Evolutionary conservation across 1,140 invertebrate species (phyloP).

Genomic region (Whitmania pigra): DNA sequence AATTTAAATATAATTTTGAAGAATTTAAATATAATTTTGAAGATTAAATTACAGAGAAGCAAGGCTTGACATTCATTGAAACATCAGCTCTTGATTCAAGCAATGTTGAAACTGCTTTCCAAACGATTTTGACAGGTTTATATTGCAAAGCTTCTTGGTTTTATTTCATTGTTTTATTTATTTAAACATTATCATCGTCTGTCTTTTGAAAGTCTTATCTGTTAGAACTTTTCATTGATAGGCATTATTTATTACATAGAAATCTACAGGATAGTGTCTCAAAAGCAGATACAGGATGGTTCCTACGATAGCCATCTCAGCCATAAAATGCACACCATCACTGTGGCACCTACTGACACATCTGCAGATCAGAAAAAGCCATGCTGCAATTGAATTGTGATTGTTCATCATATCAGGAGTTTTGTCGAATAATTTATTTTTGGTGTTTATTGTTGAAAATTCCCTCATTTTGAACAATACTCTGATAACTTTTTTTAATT

Average conservation of each 20-base stretch:
- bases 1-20: no score
- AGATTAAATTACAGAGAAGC: slow-evolving; percentile 35
- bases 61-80: slow-evolving; percentile 97
- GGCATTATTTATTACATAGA: slow-evolving; percentile 47
- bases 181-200: not conserved
- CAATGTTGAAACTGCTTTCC: slow-evolving; percentile 98
- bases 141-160: not conserved
- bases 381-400: slow-evolving; percentile 13
- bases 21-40: not conserved
- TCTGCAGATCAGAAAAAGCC: slow-evolving; percentile 12
- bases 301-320: slow-evolving; percentile 55
- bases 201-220: not conserved
- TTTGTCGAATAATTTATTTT: slow-evolving; percentile 9
- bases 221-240: not conserved
- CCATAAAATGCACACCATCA: slow-evolving; percentile 39
- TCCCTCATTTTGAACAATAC: not conserved
- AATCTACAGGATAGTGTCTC: slow-evolving; percentile 91
- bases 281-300: slow-evolving; percentile 88
- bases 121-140: slow-evolving; percentile 95
- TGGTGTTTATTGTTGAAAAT: not conserved
- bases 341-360: slow-evolving; percentile 34
- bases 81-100: slow-evolving; percentile 98
- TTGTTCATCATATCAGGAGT: not conserved
- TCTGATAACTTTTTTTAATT: not conserved
- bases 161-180: not conserved